These are phyloP conservation scores for Temnothorax nylanderi DNA, from an alignment of 1,140 invertebrate species.

Conservation along the genomic window DNA sequence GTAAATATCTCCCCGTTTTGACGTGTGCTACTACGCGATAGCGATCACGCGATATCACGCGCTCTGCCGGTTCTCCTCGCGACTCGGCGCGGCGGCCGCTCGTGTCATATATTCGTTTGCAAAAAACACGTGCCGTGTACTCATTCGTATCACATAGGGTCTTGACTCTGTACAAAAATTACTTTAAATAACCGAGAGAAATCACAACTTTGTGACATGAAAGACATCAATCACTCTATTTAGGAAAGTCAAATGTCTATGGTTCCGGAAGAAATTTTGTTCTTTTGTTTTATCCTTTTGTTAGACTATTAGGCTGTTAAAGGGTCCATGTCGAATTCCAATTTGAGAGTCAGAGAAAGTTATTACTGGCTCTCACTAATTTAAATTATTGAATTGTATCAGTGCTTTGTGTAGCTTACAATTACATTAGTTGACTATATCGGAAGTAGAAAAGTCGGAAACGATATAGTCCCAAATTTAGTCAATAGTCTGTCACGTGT, in stretches of 20 bases:
- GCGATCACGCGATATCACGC: constrained; percentile 45
- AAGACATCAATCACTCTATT: background rate
- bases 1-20: constrained; percentile 49
- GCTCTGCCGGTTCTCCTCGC: constrained; percentile 17
- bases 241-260: no score
- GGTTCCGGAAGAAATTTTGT: background rate
- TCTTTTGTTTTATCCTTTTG: background rate
- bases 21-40: constrained; percentile 46
- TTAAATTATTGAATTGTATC: background rate
- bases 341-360: background rate
- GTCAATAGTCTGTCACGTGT: background rate
- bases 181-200: background rate
- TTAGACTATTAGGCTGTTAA: background rate
- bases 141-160: background rate
- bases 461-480: background rate
- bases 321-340: background rate
- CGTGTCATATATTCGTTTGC: constrained; percentile 7
- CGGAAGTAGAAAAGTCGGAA: background rate
- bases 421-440: background rate
- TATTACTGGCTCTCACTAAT: background rate
- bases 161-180: background rate
- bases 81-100: background rate
- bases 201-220: no score
- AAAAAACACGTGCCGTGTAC: constrained; percentile 8
- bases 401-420: background rate